Percentiles rank a stretch among this genome's conserved stretches.
Conservation (phyloP, 2,797 vertebrate species). For the Rhinophrynus dorsalis region DNA sequence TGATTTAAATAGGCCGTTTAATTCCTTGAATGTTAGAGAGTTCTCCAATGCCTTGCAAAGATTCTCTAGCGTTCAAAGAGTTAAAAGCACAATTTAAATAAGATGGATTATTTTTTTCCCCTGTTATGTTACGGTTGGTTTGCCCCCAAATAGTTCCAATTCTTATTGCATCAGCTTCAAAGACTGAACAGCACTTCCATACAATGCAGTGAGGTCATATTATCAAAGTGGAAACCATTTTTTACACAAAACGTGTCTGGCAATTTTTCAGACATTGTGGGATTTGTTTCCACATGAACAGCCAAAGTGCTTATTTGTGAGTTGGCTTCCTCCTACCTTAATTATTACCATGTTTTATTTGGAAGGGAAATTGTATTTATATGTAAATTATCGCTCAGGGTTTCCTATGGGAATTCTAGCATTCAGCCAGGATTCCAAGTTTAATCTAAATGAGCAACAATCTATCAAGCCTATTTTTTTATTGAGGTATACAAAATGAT, state of each 20-base stretch:
- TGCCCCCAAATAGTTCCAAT: too few relatives aligned
- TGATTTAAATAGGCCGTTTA: too few relatives aligned
- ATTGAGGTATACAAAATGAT: background rate
- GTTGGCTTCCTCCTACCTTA: constrained; percentile 9
- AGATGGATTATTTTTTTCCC: too few relatives aligned
- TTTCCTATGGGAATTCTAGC: constrained; percentile 28
- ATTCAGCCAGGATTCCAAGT: constrained; percentile 7
- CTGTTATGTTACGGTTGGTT: too few relatives aligned
- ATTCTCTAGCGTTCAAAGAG: too few relatives aligned
- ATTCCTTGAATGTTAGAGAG: too few relatives aligned
- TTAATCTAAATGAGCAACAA: background rate
- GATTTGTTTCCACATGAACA: constrained; percentile 22
- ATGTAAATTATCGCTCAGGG: constrained; percentile 42
- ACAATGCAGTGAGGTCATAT: too few relatives aligned
- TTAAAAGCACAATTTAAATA: too few relatives aligned
- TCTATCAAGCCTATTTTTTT: background rate
- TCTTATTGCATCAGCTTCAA: too few relatives aligned
- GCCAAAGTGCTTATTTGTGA: constrained; percentile 27
- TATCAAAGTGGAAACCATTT: too few relatives aligned
- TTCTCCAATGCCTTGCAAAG: too few relatives aligned
- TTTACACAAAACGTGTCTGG: constrained; percentile 3
- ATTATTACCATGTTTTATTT: constrained; percentile 45
- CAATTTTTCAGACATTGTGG: constrained; percentile 3
- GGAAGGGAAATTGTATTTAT: constrained; percentile 32
- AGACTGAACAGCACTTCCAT: too few relatives aligned